Conservation (phyloP, 2,797 vertebrate genomes). For the Iguana delicatissima region DNA sequence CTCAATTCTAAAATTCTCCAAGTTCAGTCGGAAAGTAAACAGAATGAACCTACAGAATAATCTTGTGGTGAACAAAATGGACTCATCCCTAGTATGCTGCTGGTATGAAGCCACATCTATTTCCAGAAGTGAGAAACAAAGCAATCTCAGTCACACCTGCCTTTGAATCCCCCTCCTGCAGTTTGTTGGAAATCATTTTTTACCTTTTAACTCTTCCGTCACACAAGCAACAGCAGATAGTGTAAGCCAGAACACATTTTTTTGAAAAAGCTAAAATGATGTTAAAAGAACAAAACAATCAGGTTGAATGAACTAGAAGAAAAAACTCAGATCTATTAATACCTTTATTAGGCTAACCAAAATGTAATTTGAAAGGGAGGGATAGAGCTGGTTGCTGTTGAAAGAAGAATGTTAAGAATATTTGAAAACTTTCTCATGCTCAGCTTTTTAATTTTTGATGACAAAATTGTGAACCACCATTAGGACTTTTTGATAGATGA, state of each 20-base stretch:
- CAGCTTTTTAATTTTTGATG: neutral
- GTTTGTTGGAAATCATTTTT: conserved; percentile 36
- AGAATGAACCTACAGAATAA: neutral
- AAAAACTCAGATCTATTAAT: neutral
- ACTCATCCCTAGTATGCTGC: neutral
- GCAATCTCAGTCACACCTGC: conserved; percentile 40
- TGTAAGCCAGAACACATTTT: neutral
- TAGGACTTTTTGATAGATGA: neutral
- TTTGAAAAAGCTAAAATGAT: neutral
- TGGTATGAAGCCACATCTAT: neutral
- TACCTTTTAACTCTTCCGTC: neutral
- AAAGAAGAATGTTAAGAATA: no score
- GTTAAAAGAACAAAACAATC: conserved; percentile 35
- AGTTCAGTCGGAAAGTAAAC: neutral
- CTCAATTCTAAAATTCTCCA: neutral
- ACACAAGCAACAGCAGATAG: neutral
- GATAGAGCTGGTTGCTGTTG: no score
- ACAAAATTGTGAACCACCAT: no score
- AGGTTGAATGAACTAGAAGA: neutral
- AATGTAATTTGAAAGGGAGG: neutral
- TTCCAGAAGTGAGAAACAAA: conserved; percentile 48
- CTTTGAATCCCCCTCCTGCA: neutral
- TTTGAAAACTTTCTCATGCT: neutral
- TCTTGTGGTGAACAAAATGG: neutral
- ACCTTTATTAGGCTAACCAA: neutral